A percentile compares a stretch with the other conserved stretches of the same genome.
Conservation (phyloP, 2,113 vertebrate species). For the Larimichthys polyactis region DNA sequence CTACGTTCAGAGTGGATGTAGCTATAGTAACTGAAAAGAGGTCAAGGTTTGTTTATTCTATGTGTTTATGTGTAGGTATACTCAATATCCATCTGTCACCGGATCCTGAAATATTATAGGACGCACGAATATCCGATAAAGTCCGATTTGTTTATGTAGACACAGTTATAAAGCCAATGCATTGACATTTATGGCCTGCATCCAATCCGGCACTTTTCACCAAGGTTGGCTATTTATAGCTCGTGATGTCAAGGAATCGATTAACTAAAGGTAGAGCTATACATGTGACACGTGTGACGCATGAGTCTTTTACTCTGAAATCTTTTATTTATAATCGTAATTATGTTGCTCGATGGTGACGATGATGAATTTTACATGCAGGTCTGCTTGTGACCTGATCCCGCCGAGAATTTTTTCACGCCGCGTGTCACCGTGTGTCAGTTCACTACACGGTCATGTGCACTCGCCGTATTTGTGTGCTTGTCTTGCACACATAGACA, state of each 20-base stretch:
- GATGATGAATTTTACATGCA: conserved; percentile 27
- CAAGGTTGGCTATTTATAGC: conserved; percentile 34
- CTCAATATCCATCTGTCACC: neutral
- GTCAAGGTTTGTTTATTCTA: conserved; percentile 36
- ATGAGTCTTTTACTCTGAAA: neutral
- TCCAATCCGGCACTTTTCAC: conserved; percentile 43
- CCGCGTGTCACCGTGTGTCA: conserved; percentile 19
- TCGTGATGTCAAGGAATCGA: conserved; percentile 53
- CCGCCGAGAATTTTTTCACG: conserved; percentile 1
- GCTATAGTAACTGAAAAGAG: conserved; percentile 14
- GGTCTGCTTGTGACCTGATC: conserved; percentile 27
- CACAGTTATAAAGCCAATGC: neutral
- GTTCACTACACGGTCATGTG: neutral
- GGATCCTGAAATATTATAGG: neutral
- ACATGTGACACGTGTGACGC: neutral
- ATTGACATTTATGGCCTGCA: conserved; percentile 27
- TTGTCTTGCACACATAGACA: neutral
- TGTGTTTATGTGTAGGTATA: neutral
- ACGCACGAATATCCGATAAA: neutral
- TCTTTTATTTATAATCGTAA: conserved; percentile 3
- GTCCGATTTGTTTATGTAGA: conserved; percentile 3
- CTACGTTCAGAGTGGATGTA: conserved; percentile 29
- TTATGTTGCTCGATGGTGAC: conserved; percentile 9
- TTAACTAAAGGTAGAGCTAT: conserved; percentile 10
- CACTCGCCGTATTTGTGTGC: neutral